phyloP scores from a whole-genome alignment of 2,113 vertebrate genomes.

The Pelecanus crispus region DNA sequence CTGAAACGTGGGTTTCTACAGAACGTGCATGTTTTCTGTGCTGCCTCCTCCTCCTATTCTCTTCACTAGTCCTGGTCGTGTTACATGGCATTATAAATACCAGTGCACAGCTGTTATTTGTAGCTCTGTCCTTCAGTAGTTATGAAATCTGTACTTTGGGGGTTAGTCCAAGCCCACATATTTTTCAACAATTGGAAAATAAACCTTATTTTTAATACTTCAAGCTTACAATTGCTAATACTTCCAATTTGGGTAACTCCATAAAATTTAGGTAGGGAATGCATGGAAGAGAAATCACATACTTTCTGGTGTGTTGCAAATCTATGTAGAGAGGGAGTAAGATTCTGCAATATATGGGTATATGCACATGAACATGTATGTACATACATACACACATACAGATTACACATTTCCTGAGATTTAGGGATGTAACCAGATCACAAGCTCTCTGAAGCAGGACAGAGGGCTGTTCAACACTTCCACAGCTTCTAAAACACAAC shows the following conservation, averaged over 20 bases:
- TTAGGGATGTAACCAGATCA: neutral
- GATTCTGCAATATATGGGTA: neutral
- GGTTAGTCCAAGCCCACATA: neutral
- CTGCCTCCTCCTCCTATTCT: neutral
- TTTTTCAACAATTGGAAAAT: neutral
- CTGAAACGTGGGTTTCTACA: neutral
- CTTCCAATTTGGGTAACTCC: neutral
- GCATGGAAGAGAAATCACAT: neutral
- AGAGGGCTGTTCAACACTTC: neutral
- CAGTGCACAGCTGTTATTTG: neutral
- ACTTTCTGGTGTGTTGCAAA: neutral
- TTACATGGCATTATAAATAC: neutral
- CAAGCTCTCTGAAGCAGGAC: neutral
- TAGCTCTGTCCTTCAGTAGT: neutral
- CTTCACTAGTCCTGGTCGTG: neutral
- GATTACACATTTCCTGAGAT: neutral
- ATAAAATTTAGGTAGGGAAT: neutral
- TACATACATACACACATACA: neutral
- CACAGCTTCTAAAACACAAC: neutral
- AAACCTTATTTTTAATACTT: neutral
- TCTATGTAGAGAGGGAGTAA: neutral
- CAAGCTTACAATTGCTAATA: neutral
- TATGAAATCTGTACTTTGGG: neutral
- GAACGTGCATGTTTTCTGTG: neutral
- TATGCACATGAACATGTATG: neutral